A percentile compares a stretch with the other conserved stretches of the same genome.
phyloP scores from a whole-genome alignment of 2,113 vertebrate genomes.

The Aptenodytes forsteri region DNA sequence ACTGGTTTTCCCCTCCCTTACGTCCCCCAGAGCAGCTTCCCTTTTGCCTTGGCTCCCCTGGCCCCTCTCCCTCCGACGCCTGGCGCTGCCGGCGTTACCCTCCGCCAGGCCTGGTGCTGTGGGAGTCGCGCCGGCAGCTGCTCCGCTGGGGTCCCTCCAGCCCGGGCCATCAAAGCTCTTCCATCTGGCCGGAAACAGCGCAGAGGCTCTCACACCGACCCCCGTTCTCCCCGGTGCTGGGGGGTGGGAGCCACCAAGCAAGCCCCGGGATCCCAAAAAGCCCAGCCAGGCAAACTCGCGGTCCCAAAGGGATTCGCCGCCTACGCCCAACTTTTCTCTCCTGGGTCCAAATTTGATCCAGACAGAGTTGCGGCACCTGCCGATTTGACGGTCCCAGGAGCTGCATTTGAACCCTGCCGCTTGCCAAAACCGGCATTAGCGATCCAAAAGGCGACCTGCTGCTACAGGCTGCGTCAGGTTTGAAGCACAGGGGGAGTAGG shows the following conservation, averaged over 20 bases:
- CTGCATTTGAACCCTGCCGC: fast-evolving
- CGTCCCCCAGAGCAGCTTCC: neutral
- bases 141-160: neutral
- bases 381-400: neutral
- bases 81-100: neutral
- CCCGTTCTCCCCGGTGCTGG: neutral
- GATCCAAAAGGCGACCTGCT: fast-evolving
- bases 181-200: neutral
- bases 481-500: fast-evolving
- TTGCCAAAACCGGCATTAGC: neutral
- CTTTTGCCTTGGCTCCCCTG: fast-evolving
- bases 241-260: neutral
- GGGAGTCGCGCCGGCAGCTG: neutral
- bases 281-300: neutral
- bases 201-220: fast-evolving
- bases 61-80: neutral
- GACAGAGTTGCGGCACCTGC: neutral
- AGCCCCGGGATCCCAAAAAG: neutral
- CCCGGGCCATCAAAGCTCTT: neutral
- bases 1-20: neutral
- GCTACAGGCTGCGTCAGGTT: neutral
- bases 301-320: neutral
- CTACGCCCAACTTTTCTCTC: neutral
- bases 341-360: neutral
- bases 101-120: neutral